Evolutionary conservation across 1,140 invertebrate genomes (phyloP).

Genomic region (Helicorthomorpha holstii): DNA sequence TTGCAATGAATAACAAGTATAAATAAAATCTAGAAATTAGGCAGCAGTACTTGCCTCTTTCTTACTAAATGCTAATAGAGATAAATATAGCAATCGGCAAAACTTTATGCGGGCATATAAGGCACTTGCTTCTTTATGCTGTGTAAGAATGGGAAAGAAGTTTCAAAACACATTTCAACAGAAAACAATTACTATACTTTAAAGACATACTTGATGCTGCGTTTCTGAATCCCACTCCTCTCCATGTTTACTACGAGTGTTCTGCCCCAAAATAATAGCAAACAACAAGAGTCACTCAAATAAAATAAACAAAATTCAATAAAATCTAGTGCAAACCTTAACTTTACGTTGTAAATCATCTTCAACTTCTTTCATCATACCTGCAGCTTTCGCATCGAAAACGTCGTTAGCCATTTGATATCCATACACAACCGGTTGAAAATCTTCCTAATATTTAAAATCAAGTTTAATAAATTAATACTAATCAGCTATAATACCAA

Average conservation of each 20-base stretch:
- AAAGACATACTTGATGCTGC: constrained; percentile 22
- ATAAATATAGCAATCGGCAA: constrained; percentile 65
- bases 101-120: constrained; percentile 67
- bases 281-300: constrained; percentile 1
- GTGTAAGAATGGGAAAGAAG: constrained; percentile 12
- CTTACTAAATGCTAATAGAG: constrained; percentile 46
- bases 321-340: constrained; percentile 9
- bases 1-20: neutral
- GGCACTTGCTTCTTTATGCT: constrained; percentile 33
- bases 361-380: constrained; percentile 76
- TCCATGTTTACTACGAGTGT: constrained; percentile 21
- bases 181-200: no score
- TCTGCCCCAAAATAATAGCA: no score
- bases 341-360: constrained; percentile 67
- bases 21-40: constrained; percentile 2
- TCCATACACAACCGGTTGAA: constrained; percentile 84
- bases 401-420: constrained; percentile 70
- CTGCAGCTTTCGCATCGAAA: constrained; percentile 57
- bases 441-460: constrained; percentile 56
- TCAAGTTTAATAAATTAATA: neutral
- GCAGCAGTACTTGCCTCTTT: constrained; percentile 32
- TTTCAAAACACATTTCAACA: no score
- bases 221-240: constrained; percentile 21
- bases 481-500: neutral
- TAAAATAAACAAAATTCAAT: constrained; percentile 5